Evolutionary conservation across 1,140 invertebrate species (phyloP).

Genomic region (Drosophila persimilis): DNA sequence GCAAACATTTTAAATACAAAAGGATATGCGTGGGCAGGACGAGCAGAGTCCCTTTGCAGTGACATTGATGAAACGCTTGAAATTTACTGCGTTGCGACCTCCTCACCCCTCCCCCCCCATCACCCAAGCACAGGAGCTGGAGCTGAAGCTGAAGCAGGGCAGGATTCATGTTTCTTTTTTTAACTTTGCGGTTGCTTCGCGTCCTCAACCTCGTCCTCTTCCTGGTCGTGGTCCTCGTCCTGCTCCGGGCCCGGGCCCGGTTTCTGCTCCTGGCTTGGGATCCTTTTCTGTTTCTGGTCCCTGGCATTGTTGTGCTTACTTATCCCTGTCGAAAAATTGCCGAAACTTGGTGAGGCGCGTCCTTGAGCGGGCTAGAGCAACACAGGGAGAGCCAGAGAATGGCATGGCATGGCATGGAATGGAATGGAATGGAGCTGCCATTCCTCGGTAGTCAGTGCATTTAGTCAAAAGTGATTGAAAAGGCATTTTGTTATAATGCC

Average conservation of each 20-base stretch:
- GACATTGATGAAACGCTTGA: conserved; percentile 79
- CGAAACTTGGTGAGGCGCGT: conserved; percentile 63
- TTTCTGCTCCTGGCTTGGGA: conserved; percentile 11
- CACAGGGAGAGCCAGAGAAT: background rate
- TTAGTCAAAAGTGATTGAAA: conserved; percentile 82
- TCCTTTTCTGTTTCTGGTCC: conserved; percentile 18
- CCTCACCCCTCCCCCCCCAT: background rate
- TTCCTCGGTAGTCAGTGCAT: conserved; percentile 54
- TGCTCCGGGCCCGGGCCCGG: background rate
- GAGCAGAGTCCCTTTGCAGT: conserved; percentile 51
- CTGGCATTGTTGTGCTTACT: conserved; percentile 73
- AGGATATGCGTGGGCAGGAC: conserved; percentile 76
- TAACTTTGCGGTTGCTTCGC: conserved; percentile 54
- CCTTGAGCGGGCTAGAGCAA: conserved; percentile 20
- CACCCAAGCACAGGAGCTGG: background rate
- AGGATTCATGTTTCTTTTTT: conserved; percentile 23
- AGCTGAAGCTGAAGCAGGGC: conserved; percentile 3
- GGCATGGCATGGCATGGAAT: conserved; percentile 3
- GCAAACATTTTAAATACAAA: conserved; percentile 81
- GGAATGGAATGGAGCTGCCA: conserved; percentile 27
- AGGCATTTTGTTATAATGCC: conserved; percentile 82
- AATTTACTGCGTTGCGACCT: conserved; percentile 68
- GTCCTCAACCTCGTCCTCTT: conserved; percentile 5
- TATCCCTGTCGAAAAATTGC: conserved; percentile 76
- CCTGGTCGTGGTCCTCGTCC: background rate